phyloP scores from a whole-genome alignment of 2,888 invertebrate genomes.

The Acronicta psi region DNA sequence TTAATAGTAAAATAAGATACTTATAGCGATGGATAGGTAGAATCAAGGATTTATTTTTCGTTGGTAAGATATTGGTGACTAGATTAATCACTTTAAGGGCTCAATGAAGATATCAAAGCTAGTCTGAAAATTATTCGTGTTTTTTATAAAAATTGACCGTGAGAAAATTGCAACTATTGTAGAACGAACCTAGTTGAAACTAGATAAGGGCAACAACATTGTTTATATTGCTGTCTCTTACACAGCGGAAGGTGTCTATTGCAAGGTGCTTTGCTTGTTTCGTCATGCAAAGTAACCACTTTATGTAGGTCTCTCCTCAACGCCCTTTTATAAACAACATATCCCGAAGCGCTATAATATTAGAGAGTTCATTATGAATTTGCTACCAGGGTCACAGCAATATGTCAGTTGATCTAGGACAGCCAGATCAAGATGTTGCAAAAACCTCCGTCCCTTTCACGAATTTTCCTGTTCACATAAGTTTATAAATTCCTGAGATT shows the following conservation, averaged over 20 bases:
- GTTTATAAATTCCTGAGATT: conserved; percentile 18
- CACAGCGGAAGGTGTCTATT: conserved; percentile 56
- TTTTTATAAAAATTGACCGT: neutral
- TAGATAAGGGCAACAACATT: conserved; percentile 52
- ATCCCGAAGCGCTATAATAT: neutral
- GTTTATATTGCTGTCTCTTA: conserved; percentile 64
- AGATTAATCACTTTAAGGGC: no score
- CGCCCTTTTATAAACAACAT: neutral
- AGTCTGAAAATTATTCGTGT: no score
- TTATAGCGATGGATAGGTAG: no score
- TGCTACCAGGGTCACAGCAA: conserved; percentile 45
- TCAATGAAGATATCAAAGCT: no score
- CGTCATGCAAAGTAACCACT: conserved; percentile 59
- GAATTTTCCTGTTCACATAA: conserved; percentile 26
- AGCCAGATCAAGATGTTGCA: conserved; percentile 20
- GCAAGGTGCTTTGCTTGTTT: conserved; percentile 63
- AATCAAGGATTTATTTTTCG: no score
- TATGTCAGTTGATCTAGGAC: conserved; percentile 42
- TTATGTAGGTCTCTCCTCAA: conserved; percentile 29
- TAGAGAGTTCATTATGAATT: conserved; percentile 23
- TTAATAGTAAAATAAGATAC: no score
- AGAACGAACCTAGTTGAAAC: conserved; percentile 13
- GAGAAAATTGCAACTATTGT: conserved; percentile 20
- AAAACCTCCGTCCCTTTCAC: conserved; percentile 25
- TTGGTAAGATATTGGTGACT: no score